Conservation (phyloP, 2,888 invertebrate species). For the Empis stercorea region DNA sequence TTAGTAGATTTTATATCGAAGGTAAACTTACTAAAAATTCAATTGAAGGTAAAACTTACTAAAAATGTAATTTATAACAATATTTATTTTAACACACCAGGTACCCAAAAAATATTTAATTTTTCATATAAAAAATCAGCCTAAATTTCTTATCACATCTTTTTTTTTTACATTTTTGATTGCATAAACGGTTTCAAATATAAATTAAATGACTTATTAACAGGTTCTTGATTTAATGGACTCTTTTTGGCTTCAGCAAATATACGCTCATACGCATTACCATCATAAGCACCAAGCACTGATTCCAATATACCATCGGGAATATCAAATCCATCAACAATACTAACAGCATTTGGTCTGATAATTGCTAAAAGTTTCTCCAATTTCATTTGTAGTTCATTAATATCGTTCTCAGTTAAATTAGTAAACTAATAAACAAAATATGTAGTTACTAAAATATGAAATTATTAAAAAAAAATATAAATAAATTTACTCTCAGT, state of each 20-base stretch:
- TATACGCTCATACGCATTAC: slow-evolving; percentile 71
- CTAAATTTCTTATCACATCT: too few species aligned
- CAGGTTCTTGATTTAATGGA: slow-evolving; percentile 69
- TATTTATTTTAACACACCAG: too few species aligned
- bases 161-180: slow-evolving; percentile 36
- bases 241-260: slow-evolving; percentile 71
- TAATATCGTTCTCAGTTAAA: slow-evolving; percentile 26
- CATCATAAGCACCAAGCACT: slow-evolving; percentile 69
- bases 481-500: slow-evolving; percentile 48
- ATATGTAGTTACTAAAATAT: too few species aligned
- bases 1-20: too few species aligned
- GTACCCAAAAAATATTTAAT: too few species aligned
- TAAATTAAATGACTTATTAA: slow-evolving; percentile 51
- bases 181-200: slow-evolving; percentile 56
- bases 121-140: neutral
- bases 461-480: slow-evolving; percentile 14
- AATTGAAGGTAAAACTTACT: too few species aligned
- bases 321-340: slow-evolving; percentile 88
- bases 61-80: too few species aligned
- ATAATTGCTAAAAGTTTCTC: slow-evolving; percentile 57
- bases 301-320: slow-evolving; percentile 69
- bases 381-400: slow-evolving; percentile 51
- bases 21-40: too few species aligned
- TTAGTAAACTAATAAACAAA: slow-evolving; percentile 24
- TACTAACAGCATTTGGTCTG: slow-evolving; percentile 76